Base-by-base conservation (phyloP, 1,140 invertebrate species). In the Drosophila sechellia region DNA sequence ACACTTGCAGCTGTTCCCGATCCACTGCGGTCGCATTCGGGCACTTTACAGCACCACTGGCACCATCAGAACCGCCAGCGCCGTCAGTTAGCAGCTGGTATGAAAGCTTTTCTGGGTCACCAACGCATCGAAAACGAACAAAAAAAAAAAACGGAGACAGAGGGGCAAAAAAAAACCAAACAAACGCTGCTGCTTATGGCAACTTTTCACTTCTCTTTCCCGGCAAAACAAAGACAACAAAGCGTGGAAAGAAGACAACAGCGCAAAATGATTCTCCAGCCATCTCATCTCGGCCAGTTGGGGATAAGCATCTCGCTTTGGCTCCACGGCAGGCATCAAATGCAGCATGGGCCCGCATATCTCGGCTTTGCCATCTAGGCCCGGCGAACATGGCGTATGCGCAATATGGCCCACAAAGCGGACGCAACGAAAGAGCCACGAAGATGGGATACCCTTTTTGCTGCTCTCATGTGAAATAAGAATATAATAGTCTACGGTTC, bases 21-120 rank as follows among this genome's bases (percentile, higher is more conserved):
- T 55, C 56, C 55, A 68, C 49, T 74, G 72, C 63, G 61, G 61
- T 68, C 60, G 72, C 74, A 77, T 48, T 61, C 64, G 43, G 75
- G 45, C 43, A 46, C 56, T 68, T 34, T 31, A 31, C 27, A 10
- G 27, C 27, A 31, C 27, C 27, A 31, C 27, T 31, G 5, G 27
- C 27, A 31, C 35, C 20, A 77, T 22, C 48, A 81, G 63, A 40
- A 34, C 17, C 59, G 13, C 15, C 25, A 61, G 58, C 50, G 31
- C 40, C 64, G n/a, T 40, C 66, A 27, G 37, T 31, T n/a, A 2
- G 31, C 78, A 71, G 77, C 77, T 74, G 81, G 65, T 60, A 81
- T 63, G 81, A 83, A 89, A 91, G 83, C 89, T 91, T 90, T 91
- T 91, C 89, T 91, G 89, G 89, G 89, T 91, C 89, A 91, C 57